These are phyloP conservation scores for Teleogryllus oceanicus DNA, from an alignment of 2,888 invertebrate genomes.

Conservation along the genomic window DNA sequence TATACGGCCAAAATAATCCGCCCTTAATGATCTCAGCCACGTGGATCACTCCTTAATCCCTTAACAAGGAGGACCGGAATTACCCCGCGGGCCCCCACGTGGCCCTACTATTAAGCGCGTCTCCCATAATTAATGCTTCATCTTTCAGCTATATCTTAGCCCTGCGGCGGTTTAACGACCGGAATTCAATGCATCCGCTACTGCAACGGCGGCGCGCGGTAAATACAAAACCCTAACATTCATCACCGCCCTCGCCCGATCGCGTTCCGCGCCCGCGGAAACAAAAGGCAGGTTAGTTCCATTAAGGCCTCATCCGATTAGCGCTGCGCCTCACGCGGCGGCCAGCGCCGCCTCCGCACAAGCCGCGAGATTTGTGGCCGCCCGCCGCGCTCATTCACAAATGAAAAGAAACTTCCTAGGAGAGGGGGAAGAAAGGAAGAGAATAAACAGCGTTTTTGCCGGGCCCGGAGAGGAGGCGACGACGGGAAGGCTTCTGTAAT, in stretches of 20 bases:
- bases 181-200: constrained; percentile 18
- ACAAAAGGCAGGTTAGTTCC: constrained; percentile 18
- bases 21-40: constrained; percentile 18
- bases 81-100: background rate
- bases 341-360: background rate
- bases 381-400: too few relatives aligned
- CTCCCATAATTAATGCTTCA: constrained; percentile 1
- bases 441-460: too few relatives aligned
- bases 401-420: too few relatives aligned
- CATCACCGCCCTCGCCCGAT: background rate
- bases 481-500: too few relatives aligned
- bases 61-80: background rate
- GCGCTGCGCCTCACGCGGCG: background rate
- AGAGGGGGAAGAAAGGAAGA: too few relatives aligned
- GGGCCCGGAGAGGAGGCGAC: too few relatives aligned
- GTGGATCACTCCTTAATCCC: constrained; percentile 5
- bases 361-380: too few relatives aligned
- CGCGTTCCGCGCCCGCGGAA: background rate
- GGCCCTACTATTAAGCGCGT: background rate
- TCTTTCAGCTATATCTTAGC: constrained; percentile 9
- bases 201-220: background rate
- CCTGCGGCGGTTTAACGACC: constrained; percentile 1
- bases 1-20: background rate
- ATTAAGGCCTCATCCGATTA: background rate
- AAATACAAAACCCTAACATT: constrained; percentile 12